Percentiles rank a stretch among this genome's conserved stretches.
Conservation (phyloP, 2,888 invertebrate genomes). For the Napeogenes sylphis region DNA sequence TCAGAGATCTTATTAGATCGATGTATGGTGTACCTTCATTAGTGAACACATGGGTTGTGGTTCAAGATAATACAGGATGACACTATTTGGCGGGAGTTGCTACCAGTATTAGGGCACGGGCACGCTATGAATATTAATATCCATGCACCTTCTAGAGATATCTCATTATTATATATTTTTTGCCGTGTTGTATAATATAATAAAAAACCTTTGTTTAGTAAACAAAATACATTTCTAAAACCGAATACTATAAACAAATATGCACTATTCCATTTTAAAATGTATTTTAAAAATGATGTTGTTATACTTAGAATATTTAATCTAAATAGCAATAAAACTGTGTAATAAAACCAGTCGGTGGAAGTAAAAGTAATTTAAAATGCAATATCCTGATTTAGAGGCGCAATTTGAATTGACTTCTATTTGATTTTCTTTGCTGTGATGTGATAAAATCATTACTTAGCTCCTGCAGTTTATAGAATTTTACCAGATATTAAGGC, state of each 20-base stretch:
- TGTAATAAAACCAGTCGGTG: background rate
- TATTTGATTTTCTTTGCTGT: slow-evolving; percentile 8
- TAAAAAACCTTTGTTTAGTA: background rate
- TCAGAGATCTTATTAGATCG: too few species aligned
- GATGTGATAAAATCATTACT: background rate
- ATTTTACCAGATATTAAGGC: slow-evolving; percentile 34
- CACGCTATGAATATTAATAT: slow-evolving; percentile 71
- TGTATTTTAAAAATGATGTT: too few species aligned
- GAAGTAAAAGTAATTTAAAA: background rate
- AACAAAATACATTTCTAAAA: background rate
- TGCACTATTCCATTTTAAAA: too few species aligned
- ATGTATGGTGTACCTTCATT: background rate
- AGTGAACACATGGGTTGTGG: slow-evolving; percentile 5
- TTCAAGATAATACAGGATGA: slow-evolving; percentile 34
- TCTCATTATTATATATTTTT: background rate
- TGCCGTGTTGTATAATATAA: too few species aligned
- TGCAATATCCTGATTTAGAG: slow-evolving; percentile 12
- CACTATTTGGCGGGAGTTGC: slow-evolving; percentile 47
- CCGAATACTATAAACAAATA: too few species aligned
- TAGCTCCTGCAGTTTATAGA: background rate
- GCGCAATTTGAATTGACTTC: background rate
- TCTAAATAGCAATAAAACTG: too few species aligned
- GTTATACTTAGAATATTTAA: too few species aligned
- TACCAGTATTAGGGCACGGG: slow-evolving; percentile 46
- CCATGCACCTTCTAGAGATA: slow-evolving; percentile 38